Evolutionary conservation across 92 coral and sea anemone genomes (phyloP), one percentile per base, ranked within the genome.

Genomic region (Isaurus tuberculatus): DNA sequence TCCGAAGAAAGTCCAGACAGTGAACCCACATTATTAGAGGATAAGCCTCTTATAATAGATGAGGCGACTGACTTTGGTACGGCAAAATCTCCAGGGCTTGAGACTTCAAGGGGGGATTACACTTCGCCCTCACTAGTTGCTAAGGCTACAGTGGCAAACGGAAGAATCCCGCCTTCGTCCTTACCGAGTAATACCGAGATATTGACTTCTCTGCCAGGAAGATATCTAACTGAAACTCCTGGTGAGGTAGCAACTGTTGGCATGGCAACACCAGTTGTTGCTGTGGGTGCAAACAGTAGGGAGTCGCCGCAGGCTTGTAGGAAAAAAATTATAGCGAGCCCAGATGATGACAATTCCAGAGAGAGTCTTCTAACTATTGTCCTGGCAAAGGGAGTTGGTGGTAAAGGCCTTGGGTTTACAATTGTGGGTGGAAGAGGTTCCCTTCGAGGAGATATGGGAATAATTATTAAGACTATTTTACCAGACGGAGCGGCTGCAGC

Each of bases 381-480:
- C 0, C 77, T 97, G 23, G 97, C 91, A 19, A 97, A 97, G 67
- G 99, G 99, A 17, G 88, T 93, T 87, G 92, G 89, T 65, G 95
- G 95, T 3, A 97, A 90, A 65, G 95, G 98, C 20, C 93, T 97
- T 66, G 99, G 99, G 20, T 97, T 97, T 66, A 97, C 99, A 30
- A 97, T 97, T 58, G 99, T 97, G 2, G 99, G 99, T 28, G 99
- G 99, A 29, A 89, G 88, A 72, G 98, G 91, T 8, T 94, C 97
- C 19, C 89, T 96, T 1, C 89, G 91, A 73, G 99, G 99, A 17
- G 95, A 93, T 73, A 79, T 97, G 89, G 92, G 96, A 28, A 93
- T 97, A 32, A 87, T 94, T 64, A 91, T 97, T 36, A 92, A 94
- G 89, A 97, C 75, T 32, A 87, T 94, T 72, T 83, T 94, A 25